Evolutionary conservation across 1,140 invertebrate species (phyloP).

Genomic region (Drosophila virilis): DNA sequence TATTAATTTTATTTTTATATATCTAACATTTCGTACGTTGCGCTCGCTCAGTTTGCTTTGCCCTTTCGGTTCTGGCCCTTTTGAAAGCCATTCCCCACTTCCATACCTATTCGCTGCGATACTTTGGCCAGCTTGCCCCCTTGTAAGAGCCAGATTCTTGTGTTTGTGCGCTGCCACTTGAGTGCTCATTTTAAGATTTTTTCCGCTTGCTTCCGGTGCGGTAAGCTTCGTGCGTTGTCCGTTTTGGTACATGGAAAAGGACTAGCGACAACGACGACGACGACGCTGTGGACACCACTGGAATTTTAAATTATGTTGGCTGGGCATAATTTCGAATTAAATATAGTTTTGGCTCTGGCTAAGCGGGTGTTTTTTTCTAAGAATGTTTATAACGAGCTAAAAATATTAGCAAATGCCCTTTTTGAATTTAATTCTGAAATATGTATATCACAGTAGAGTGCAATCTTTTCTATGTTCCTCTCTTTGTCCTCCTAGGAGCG

Average conservation of each 20-base stretch:
- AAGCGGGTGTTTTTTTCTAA: constrained; percentile 18
- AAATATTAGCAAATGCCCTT: no score
- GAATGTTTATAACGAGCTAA: not conserved
- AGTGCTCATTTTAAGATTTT: constrained; percentile 78
- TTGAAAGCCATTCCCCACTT: not conserved
- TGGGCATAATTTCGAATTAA: constrained; percentile 75
- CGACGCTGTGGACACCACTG: constrained; percentile 55
- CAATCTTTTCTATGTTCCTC: not conserved
- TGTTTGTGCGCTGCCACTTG: constrained; percentile 65
- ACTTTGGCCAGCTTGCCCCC: constrained; percentile 13
- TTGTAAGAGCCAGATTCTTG: constrained; percentile 26
- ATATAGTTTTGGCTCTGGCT: constrained; percentile 46
- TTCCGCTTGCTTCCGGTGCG: constrained; percentile 40
- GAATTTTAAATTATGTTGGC: constrained; percentile 78
- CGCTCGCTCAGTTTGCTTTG: constrained; percentile 11
- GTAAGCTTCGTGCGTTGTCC: constrained; percentile 44
- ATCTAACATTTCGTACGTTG: constrained; percentile 34
- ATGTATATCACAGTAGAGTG: not conserved
- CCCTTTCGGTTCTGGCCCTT: constrained; percentile 18
- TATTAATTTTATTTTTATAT: constrained; percentile 81
- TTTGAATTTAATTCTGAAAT: not conserved
- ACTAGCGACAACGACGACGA: constrained; percentile 15
- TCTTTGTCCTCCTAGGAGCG: no score
- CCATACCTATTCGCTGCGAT: not conserved
- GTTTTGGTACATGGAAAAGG: constrained; percentile 17